A percentile compares a stretch with the other conserved stretches of the same genome.
phyloP scores from a whole-genome alignment of 2,797 vertebrate species.

The Taenioides sp. region DNA sequence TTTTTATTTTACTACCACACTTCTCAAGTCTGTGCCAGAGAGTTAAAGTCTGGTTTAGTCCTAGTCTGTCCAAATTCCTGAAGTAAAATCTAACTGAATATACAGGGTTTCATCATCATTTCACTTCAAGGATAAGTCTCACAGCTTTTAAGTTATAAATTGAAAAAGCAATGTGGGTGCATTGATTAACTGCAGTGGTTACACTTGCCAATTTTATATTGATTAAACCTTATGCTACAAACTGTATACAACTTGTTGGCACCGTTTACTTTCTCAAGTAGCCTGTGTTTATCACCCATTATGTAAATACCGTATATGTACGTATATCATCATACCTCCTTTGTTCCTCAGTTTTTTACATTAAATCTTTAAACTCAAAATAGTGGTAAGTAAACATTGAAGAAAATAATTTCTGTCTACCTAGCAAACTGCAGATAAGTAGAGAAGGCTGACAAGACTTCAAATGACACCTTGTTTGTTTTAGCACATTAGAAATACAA shows the following conservation, averaged over 20 bases:
- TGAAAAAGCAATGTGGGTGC: neutral
- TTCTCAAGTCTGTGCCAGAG: neutral
- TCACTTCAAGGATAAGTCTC: neutral
- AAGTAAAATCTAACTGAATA: neutral
- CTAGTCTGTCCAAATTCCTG: neutral
- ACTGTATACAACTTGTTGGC: neutral
- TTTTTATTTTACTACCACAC: constrained; percentile 2
- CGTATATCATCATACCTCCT: neutral
- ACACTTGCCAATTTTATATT: neutral
- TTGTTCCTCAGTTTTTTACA: too few relatives aligned
- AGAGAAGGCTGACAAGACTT: neutral
- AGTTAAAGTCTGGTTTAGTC: constrained; percentile 1
- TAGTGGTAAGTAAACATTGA: neutral
- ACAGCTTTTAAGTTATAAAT: neutral
- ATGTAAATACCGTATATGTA: neutral
- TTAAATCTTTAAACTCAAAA: neutral
- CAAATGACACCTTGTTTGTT: constrained; percentile 8
- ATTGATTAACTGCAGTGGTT: neutral
- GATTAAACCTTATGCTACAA: neutral
- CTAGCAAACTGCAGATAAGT: neutral
- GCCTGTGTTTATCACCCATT: too few relatives aligned
- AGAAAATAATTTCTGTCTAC: neutral
- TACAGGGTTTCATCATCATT: neutral
- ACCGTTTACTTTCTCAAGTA: neutral
- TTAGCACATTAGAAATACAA: constrained; percentile 1